These are phyloP conservation scores for Antechinus flavipes DNA, from an alignment of 2,113 vertebrate genomes.

Conservation along the genomic window DNA sequence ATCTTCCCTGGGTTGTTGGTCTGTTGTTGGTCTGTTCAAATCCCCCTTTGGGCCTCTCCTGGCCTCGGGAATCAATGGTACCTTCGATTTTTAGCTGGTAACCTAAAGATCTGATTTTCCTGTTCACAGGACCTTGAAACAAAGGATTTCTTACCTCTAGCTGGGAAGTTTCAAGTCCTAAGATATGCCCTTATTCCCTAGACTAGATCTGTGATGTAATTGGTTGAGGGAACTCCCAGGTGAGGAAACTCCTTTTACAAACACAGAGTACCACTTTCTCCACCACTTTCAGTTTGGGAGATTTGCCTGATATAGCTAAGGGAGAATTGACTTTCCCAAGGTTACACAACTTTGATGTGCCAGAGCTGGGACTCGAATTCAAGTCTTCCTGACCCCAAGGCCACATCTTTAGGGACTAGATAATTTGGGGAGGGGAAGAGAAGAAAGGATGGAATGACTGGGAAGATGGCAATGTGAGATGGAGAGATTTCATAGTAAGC, in stretches of 20 bases:
- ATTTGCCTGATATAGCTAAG: background rate
- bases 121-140: background rate
- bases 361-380: background rate
- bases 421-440: background rate
- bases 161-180: background rate
- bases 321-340: background rate
- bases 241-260: background rate
- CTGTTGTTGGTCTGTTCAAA: background rate
- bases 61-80: background rate
- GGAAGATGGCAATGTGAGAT: background rate
- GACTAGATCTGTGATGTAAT: background rate
- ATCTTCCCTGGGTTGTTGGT: background rate
- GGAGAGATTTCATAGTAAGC: background rate
- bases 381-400: background rate
- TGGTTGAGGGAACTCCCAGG: background rate
- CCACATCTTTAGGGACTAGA: background rate
- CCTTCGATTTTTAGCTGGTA: background rate
- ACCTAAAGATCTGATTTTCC: background rate
- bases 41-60: background rate
- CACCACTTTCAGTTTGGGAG: background rate
- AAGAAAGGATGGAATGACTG: background rate
- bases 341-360: background rate
- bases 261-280: background rate
- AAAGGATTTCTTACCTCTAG: background rate
- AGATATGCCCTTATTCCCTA: background rate